These are phyloP conservation scores for Acleris holmiana DNA, from an alignment of 2,888 invertebrate species.

Conservation along the genomic window DNA sequence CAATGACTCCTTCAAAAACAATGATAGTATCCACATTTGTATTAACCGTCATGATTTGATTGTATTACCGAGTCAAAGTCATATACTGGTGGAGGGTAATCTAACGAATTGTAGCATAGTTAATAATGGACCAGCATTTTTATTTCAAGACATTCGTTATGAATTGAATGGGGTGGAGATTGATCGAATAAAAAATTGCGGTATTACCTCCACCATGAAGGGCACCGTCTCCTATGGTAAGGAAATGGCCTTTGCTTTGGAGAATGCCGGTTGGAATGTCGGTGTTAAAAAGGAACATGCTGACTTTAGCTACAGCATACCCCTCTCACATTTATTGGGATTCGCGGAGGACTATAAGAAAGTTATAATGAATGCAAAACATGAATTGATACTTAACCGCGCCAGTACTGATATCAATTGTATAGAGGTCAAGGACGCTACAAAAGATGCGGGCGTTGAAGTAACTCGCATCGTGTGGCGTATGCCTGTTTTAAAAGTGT, in stretches of 20 bases:
- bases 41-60: conserved; percentile 26
- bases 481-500: conserved; percentile 24
- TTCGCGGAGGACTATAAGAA: conserved; percentile 35
- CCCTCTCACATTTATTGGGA: conserved; percentile 30
- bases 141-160: conserved; percentile 33
- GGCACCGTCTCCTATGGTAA: conserved; percentile 9
- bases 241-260: background rate
- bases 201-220: conserved; percentile 39
- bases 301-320: conserved; percentile 24
- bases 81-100: conserved; percentile 5
- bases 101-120: background rate
- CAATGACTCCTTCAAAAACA: conserved; percentile 22
- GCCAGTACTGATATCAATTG: conserved; percentile 13
- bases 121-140: conserved; percentile 9
- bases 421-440: background rate
- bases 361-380: conserved; percentile 34
- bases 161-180: conserved; percentile 37
- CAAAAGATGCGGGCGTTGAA: background rate
- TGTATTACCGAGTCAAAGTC: conserved; percentile 13
- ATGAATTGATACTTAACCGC: conserved; percentile 31
- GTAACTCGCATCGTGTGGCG: conserved; percentile 16
- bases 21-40: background rate
- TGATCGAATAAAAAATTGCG: conserved; percentile 36
- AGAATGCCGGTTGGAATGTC: conserved; percentile 8
- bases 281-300: conserved; percentile 3